Base-by-base conservation (phyloP, 2,113 vertebrate genomes). In the Vimba vimba region DNA sequence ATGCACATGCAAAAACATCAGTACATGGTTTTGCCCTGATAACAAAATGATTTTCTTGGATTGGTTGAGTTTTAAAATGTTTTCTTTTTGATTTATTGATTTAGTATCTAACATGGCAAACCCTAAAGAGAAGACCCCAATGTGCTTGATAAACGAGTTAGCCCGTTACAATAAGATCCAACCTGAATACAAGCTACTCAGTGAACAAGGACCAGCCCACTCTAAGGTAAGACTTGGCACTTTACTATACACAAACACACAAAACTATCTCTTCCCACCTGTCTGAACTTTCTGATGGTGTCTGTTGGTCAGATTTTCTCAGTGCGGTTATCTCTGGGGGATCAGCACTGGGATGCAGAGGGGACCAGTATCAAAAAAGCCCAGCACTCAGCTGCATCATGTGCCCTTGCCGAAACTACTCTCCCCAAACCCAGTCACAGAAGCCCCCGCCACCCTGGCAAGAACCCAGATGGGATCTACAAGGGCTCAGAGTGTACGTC, bases 61-160 rank as follows among this genome's bases (percentile, higher is more conserved):
- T 7, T 76, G 39, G 0, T 6, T 7, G 23, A 36, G 17, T 36
- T 69, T 71, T 71, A 6, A 73, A 71, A 60, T 43, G 33, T 66
- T 81, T 66, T 17, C 4, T 64, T 30, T 25, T 69, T 69, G 6
- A 69, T 5, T 55, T 19, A 30, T 57, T 23, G 55, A 57, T 94
- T 80, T 92, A 99, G 96, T 96, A 95, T 95, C 96, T 94, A 97
- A 97, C 96, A 97, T 97, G 97, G 97, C 97, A 97, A 97, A 98
- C 96, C 96, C 97, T 96, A 98, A 98, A 97, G 97, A 98, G 96
- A 99, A 99, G 96, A 98, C 96, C 94, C 96, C 97, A 66, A 96
- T 98, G 96, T 97, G 96, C 97, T 95, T 99, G 94, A 97, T 98
- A 96, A 99, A 98, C 96, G 97, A 99, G 96, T 96, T 98, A 96